phyloP scores from a whole-genome alignment of 64 coral and sea anemone species.

The Catalaphyllia jardinei region DNA sequence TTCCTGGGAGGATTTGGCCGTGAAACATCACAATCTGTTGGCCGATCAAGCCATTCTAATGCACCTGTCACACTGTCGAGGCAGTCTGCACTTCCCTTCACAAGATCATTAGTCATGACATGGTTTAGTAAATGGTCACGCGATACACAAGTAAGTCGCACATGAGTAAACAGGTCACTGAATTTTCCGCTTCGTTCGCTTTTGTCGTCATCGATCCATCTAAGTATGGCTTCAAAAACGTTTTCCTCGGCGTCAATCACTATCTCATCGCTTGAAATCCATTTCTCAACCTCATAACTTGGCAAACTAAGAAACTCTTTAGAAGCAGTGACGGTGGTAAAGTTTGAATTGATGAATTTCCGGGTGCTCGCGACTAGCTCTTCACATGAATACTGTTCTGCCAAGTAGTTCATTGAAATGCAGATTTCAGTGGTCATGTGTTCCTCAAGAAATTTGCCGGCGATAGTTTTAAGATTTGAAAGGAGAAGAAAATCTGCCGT shows the following conservation, averaged over 20 bases:
- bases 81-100: not conserved
- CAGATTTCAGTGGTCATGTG: constrained; percentile 19
- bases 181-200: constrained; percentile 36
- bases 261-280: constrained; percentile 39
- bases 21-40: not conserved
- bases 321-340: constrained; percentile 10
- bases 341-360: constrained; percentile 33
- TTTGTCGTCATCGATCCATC: constrained; percentile 8
- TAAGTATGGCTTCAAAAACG: constrained; percentile 7
- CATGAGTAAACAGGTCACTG: constrained; percentile 18
- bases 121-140: not conserved
- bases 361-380: constrained; percentile 2
- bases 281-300: constrained; percentile 24
- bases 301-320: not conserved
- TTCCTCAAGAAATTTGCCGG: constrained; percentile 19
- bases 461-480: constrained; percentile 35
- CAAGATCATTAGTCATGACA: constrained; percentile 18
- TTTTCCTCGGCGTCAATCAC: constrained; percentile 39
- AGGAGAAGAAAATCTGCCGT: constrained; percentile 29
- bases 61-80: not conserved
- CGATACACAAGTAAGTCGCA: constrained; percentile 17
- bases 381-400: constrained; percentile 1
- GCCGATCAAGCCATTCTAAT: not conserved
- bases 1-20: not conserved
- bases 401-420: not conserved